Percentiles rank a stretch among this genome's conserved stretches.
Conservation (phyloP, 2,888 invertebrate genomes). For the Nebria salina region DNA sequence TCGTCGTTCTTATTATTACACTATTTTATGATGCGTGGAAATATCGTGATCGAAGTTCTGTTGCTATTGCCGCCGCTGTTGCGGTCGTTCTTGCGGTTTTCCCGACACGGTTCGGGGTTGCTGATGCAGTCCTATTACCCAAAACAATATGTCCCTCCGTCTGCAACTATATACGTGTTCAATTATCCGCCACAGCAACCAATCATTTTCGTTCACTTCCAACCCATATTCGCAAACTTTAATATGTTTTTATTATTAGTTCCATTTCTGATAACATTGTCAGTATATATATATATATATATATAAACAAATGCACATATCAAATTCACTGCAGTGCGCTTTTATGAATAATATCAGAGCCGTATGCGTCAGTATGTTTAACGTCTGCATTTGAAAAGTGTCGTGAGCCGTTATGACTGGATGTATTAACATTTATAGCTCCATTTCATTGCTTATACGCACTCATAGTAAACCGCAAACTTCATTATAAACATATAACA, state of each 20-base stretch:
- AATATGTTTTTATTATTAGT: not conserved
- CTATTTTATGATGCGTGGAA: constrained; percentile 41
- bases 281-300: constrained; percentile 11
- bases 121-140: not conserved
- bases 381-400: not conserved
- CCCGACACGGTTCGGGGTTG: constrained; percentile 14
- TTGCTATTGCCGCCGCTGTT: not conserved
- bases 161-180: constrained; percentile 12
- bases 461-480: not conserved
- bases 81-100: constrained; percentile 35
- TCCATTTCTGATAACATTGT: too few relatives aligned
- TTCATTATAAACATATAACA: not conserved
- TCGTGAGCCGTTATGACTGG: not conserved
- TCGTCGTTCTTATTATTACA: constrained; percentile 17
- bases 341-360: not conserved
- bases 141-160: not conserved
- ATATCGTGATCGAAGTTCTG: constrained; percentile 18
- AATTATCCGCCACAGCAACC: not conserved
- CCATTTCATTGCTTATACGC: not conserved
- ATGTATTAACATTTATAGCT: not conserved
- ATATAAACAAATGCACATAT: not conserved
- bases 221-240: not conserved
- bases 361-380: not conserved
- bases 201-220: not conserved
- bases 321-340: not conserved